Evolutionary conservation across 2,888 invertebrate species (phyloP).

Genomic region (Lasioglossum lativentre): DNA sequence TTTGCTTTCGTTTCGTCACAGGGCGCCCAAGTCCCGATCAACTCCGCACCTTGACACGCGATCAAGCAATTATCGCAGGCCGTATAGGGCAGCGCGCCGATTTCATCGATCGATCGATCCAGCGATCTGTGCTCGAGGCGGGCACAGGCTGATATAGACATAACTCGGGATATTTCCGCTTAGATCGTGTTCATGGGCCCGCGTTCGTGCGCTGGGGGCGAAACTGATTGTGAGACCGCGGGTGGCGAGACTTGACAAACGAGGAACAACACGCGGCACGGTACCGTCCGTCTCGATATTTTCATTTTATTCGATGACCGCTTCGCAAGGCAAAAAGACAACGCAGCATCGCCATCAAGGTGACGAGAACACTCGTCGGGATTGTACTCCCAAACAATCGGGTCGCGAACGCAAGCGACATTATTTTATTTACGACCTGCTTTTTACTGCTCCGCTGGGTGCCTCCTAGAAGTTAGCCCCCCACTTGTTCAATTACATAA

Average conservation of each 20-base stretch:
- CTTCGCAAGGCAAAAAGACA: background rate
- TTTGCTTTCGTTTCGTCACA: background rate
- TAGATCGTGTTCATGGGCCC: background rate
- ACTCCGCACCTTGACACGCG: conserved; percentile 48
- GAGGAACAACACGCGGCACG: background rate
- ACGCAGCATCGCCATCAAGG: background rate
- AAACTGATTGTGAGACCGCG: conserved; percentile 6
- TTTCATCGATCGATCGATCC: conserved; percentile 65
- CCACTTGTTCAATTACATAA: too few relatives aligned
- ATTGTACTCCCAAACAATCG: background rate
- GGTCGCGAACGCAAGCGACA: background rate
- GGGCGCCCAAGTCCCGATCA: background rate
- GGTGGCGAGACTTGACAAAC: conserved; percentile 11
- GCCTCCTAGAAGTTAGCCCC: too few relatives aligned
- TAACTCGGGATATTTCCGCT: conserved; percentile 58
- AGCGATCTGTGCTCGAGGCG: conserved; percentile 33
- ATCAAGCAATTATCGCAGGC: conserved; percentile 72
- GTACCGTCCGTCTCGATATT: conserved; percentile 20
- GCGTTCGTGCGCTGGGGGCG: conserved; percentile 1
- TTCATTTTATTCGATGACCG: background rate
- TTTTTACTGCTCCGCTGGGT: too few relatives aligned
- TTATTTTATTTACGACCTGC: background rate
- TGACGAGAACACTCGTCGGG: background rate
- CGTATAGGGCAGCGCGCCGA: conserved; percentile 27
- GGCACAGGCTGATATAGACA: conserved; percentile 64